These are phyloP conservation scores for Glaucopsyche alexis DNA, from an alignment of 2,888 invertebrate genomes.

Conservation along the genomic window DNA sequence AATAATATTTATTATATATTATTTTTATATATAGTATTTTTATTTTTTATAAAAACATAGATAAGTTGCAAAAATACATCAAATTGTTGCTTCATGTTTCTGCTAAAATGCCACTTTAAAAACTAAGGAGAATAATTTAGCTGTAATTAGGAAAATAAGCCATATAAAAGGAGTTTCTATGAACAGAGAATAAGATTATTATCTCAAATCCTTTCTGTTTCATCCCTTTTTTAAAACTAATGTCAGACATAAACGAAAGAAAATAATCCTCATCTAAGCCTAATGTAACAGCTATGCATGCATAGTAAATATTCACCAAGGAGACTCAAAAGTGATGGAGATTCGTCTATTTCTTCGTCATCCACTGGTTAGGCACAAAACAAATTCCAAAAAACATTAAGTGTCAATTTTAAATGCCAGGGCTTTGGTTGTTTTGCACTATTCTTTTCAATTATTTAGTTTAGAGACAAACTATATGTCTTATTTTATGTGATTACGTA, in stretches of 20 bases:
- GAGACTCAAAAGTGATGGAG: constrained; percentile 9
- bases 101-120: background rate
- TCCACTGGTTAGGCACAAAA: constrained; percentile 9
- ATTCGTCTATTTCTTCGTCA: constrained; percentile 22
- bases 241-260: background rate
- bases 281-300: constrained; percentile 1
- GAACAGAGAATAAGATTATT: background rate
- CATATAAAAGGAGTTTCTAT: background rate
- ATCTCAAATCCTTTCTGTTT: background rate
- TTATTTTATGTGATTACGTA: too few relatives aligned
- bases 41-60: background rate
- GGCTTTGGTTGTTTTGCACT: background rate
- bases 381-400: constrained; percentile 4
- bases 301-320: constrained; percentile 18
- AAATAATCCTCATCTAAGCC: background rate
- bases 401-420: background rate
- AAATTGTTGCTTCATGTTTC: background rate
- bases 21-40: background rate
- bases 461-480: background rate
- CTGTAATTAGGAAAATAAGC: background rate
- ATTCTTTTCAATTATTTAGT: background rate
- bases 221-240: background rate
- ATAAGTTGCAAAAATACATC: background rate
- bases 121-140: background rate
- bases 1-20: too few relatives aligned